Base-by-base conservation (phyloP, 2,888 invertebrate genomes). In the Microchrysa polita region DNA sequence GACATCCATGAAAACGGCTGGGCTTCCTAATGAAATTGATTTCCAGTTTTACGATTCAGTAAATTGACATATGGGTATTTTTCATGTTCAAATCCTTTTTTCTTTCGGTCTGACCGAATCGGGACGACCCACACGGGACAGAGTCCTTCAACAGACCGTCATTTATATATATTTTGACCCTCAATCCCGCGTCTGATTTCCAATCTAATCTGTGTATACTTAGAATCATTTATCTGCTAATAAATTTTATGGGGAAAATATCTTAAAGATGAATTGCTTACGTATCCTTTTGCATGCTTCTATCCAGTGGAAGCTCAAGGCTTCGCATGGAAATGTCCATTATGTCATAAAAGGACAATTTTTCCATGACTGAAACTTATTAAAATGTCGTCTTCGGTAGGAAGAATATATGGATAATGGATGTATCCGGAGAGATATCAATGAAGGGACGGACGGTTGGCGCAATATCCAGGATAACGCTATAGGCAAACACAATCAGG, bases 11-110 rank as follows among this genome's bases (percentile, higher is more conserved):
- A 22, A 44, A 59, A 9, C n/a, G 34, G 10, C 18, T n/a, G 12
- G 16, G 18, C 5, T 61, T 40, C 27, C 18, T 52, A 67, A 67
- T 67, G 52, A 67, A 53, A 67, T 67, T 67, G 52, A 67, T 67
- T 67, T 52, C 53, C 52, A 52, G 27, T 53, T 53, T 22, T 65
- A 18, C 48, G 65, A 65, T 65, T 65, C 44, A 12, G 9, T 22
- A 44, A 16, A 18, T 44, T 65, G 18, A 65, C 18, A 16, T 65
- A 42, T 42, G 42, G 16, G 34, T 40, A 34, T 34, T 34, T 27
- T 48, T 42, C 44, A 20, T 7, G 44, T 65, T 22, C 44, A 48
- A 44, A 16, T 34, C 27, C 34, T n/a, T 63, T 34, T 63, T n/a
- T n/a, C n/a, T n/a, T n/a, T n/a, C n/a, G n/a, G n/a, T n/a, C n/a